Percentiles rank a stretch among this genome's conserved stretches.
Conservation (phyloP, 2,888 invertebrate species). For the Lasioglossum calceatum region DNA sequence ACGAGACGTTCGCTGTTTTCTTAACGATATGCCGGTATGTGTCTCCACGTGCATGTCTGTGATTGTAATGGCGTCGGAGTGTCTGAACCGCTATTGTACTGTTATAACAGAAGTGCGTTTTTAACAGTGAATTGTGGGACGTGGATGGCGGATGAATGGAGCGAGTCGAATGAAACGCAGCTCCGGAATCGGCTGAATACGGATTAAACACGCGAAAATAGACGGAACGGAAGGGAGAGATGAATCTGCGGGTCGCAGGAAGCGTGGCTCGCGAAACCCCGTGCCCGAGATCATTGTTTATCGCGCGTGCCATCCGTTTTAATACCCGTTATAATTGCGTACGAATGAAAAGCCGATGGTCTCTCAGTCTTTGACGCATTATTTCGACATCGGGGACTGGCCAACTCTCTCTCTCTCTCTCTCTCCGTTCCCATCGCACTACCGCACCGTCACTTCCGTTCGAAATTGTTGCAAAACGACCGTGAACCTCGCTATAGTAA, state of each 20-base stretch:
- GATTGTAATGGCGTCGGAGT: background rate
- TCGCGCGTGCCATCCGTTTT: constrained; percentile 45
- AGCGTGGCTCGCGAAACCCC: constrained; percentile 32
- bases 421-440: background rate
- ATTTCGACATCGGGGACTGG: constrained; percentile 42
- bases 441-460: constrained; percentile 7
- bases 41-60: background rate
- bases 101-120: background rate
- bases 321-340: constrained; percentile 47
- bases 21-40: background rate
- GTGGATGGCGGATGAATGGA: constrained; percentile 4
- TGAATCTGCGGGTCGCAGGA: constrained; percentile 30
- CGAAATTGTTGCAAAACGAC: constrained; percentile 48
- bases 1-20: background rate
- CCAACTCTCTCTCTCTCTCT: background rate
- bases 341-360: constrained; percentile 41
- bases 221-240: constrained; percentile 12
- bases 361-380: constrained; percentile 42
- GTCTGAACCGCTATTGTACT: background rate
- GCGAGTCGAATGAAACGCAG: constrained; percentile 25
- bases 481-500: constrained; percentile 35
- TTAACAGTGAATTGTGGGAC: background rate
- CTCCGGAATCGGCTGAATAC: constrained; percentile 6
- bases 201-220: constrained; percentile 24
- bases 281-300: constrained; percentile 40